Percentiles rank a stretch among this genome's conserved stretches.
phyloP scores from a whole-genome alignment of 2,797 vertebrate species.

The Urocyon cinereoargenteus region DNA sequence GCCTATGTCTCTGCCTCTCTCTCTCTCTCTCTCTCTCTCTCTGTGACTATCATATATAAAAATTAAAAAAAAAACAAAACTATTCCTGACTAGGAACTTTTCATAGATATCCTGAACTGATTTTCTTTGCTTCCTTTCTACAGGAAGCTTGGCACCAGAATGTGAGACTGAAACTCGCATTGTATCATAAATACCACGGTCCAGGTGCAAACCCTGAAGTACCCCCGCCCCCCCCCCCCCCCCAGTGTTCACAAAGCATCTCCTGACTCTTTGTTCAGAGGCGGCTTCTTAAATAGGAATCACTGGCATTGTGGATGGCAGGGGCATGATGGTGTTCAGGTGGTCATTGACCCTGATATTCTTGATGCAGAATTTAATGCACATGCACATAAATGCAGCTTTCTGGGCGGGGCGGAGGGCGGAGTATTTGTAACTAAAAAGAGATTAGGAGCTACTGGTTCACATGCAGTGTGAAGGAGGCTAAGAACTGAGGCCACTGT shows the following conservation, averaged over 20 bases:
- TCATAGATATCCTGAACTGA: background rate
- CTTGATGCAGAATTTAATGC: background rate
- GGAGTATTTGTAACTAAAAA: background rate
- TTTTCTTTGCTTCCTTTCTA: background rate
- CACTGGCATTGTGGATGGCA: background rate
- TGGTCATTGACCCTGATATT: background rate
- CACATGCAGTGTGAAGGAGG: background rate
- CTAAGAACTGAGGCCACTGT: background rate
- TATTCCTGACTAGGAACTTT: background rate
- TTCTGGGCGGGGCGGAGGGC: background rate
- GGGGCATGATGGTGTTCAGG: background rate
- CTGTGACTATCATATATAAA: too few relatives aligned
- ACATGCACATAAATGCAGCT: background rate
- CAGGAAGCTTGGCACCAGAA: background rate
- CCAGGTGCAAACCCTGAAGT: background rate
- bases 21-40: too few relatives aligned
- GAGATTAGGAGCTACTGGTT: background rate
- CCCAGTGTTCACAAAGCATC: background rate
- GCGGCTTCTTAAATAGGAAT: background rate
- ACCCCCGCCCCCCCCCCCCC: too few relatives aligned
- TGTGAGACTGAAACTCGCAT: background rate
- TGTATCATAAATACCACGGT: background rate
- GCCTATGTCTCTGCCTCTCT: too few relatives aligned
- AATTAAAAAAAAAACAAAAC: background rate
- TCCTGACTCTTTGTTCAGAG: background rate